Evolutionary conservation across 2,113 vertebrate genomes (phyloP), one percentile per base, ranked within the genome.

Genomic region (Leptocoma aspasia): DNA sequence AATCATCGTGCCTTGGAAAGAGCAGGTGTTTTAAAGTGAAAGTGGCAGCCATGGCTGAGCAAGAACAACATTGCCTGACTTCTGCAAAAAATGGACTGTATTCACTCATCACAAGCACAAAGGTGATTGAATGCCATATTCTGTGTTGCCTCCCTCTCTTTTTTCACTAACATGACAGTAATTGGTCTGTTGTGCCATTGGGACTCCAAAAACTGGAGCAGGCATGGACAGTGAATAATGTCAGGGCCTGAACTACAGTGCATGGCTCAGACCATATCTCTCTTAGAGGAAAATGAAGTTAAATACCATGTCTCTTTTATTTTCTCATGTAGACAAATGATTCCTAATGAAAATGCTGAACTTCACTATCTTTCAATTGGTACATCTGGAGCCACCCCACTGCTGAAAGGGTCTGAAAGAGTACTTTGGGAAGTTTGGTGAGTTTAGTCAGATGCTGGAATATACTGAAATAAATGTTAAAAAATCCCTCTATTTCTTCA

Each of bases 31-130:
- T 72, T 45, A 64, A 82, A 90, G 61, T 11, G 41, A 61, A 45
- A 3, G 15, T 30, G 26, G 41, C 31, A 80, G 26, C 53, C 63
- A 16, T 11, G 22, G 56, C 30, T 0, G 11, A 59, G 61, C 20
- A 76, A 0, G 0, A 69, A n/a, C 31, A 91, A 7, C 26, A 12
- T 0, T 12, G 10, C 18, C 19, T 3, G 28, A 41, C 33, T 88
- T 70, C 23, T 66, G 24, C 13, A 61, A 64, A 66, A 72, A 63
- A 26, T 1, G 1, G 61, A 15, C 18, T 5, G 15, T 56, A 23
- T 24, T 71, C 22, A 60, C 28, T 49, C 4, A 24, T n/a, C 77
- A 82, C 12, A 65, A 52, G 19, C 42, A 73, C 21, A 82, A 70
- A n/a, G 16, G 13, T 30, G 75, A 83, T 33, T 2, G 2, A 41